Evolutionary conservation across 2,888 invertebrate species (phyloP).

Genomic region (Strigamia transsilvanica): DNA sequence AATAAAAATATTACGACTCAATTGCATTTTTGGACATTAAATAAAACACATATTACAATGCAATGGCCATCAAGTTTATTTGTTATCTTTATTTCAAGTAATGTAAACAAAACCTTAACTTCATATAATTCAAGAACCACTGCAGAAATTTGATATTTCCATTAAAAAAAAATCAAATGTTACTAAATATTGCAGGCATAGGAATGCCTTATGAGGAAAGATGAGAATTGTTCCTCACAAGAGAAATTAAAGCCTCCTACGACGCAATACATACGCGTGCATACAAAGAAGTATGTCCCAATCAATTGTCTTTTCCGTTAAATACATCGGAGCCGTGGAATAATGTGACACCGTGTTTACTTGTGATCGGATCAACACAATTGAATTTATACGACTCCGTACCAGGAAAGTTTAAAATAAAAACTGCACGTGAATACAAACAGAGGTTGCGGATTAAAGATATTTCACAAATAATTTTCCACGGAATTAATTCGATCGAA

Average conservation of each 20-base stretch:
- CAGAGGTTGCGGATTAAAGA: neutral
- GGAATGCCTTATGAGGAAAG: constrained; percentile 41
- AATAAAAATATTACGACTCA: constrained; percentile 48
- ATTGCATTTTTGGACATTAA: constrained; percentile 40
- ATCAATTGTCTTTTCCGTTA: constrained; percentile 35
- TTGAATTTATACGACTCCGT: neutral
- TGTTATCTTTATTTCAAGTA: neutral
- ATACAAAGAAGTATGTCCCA: constrained; percentile 43
- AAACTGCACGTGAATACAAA: neutral
- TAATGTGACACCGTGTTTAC: constrained; percentile 44
- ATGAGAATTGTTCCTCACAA: constrained; percentile 1
- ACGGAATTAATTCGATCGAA: neutral
- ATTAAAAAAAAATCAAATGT: constrained; percentile 18
- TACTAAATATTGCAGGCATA: neutral
- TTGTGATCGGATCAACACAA: constrained; percentile 24
- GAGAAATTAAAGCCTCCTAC: neutral
- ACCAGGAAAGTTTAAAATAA: neutral
- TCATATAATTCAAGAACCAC: constrained; percentile 27
- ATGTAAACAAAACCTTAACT: constrained; percentile 35
- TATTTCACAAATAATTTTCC: neutral
- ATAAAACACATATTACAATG: constrained; percentile 7
- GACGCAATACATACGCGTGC: neutral
- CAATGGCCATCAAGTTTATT: neutral
- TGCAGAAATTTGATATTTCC: constrained; percentile 9
- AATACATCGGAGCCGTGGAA: constrained; percentile 32